Evolutionary conservation across 2,113 vertebrate genomes (phyloP).

Genomic region (Hemiprocne comata): DNA sequence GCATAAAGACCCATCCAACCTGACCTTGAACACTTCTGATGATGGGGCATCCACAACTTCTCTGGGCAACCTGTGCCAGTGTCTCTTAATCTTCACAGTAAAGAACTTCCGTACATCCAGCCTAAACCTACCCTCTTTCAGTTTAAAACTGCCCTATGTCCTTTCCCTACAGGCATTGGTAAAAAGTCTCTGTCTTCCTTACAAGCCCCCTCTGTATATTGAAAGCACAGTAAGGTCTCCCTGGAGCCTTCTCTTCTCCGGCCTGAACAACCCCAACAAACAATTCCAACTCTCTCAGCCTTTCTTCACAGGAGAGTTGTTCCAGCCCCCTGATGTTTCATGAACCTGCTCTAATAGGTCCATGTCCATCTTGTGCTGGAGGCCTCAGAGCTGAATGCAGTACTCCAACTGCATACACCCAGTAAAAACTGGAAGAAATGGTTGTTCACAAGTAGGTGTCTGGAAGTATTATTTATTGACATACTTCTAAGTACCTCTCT

Average conservation of each 20-base stretch:
- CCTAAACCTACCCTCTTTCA: no score
- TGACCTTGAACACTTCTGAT: no score
- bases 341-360: background rate
- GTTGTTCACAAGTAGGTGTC: background rate
- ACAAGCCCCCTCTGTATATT: no score
- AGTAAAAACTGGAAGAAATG: background rate
- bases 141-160: no score
- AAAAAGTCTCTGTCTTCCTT: no score
- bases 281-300: background rate
- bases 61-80: background rate
- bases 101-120: no score
- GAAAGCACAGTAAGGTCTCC: no score
- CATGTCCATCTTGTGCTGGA: background rate
- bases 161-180: no score
- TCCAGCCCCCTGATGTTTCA: background rate
- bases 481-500: background rate
- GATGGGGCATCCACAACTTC: background rate
- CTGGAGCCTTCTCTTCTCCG: background rate
- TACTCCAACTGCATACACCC: background rate
- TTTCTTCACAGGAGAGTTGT: background rate
- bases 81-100: background rate
- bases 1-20: background rate
- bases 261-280: background rate
- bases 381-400: no score
- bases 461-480: background rate